Percentiles rank a stretch among this genome's conserved stretches.
These are phyloP conservation scores for Malurus melanocephalus DNA, from an alignment of 2,113 vertebrate genomes.

Conservation along the genomic window DNA sequence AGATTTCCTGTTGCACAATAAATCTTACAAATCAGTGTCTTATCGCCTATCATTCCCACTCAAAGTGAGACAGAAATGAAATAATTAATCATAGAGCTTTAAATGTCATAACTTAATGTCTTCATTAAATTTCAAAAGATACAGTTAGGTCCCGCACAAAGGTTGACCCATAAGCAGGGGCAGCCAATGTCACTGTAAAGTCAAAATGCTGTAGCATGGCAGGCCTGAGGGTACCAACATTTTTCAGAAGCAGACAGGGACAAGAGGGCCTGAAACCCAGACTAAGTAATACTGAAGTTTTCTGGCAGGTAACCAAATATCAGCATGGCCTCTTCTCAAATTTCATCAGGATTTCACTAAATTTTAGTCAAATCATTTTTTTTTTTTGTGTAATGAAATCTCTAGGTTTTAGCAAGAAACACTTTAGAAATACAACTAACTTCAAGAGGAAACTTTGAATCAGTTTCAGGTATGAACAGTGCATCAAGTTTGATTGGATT, in stretches of 20 bases:
- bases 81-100: neutral
- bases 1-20: neutral
- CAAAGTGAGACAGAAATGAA: neutral
- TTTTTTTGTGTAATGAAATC: neutral
- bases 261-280: neutral
- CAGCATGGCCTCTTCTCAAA: neutral
- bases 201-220: fast-evolving
- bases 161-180: neutral
- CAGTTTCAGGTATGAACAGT: neutral
- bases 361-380: neutral
- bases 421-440: neutral
- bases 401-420: neutral
- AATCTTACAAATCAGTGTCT: neutral
- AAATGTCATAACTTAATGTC: neutral
- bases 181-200: neutral
- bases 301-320: neutral
- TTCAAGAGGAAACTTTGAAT: neutral
- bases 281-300: neutral
- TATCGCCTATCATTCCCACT: neutral
- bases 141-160: neutral
- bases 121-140: neutral
- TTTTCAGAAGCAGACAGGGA: neutral
- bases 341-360: neutral
- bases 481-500: neutral
- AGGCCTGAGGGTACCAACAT: neutral